phyloP scores from a whole-genome alignment of 2,888 invertebrate species.

The Caenorhabditis becei region DNA sequence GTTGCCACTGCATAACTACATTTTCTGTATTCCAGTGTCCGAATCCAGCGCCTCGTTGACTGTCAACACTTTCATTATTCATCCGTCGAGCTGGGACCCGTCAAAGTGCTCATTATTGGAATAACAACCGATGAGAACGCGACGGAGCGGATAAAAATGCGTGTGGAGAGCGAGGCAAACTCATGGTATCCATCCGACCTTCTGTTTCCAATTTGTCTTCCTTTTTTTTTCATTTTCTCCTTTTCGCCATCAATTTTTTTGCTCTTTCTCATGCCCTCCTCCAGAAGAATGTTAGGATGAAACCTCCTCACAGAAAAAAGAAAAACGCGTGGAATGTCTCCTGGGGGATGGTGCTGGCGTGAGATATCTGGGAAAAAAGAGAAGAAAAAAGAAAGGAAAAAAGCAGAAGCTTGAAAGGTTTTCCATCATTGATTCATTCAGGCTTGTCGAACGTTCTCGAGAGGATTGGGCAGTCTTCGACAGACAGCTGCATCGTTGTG shows the following conservation, averaged over 20 bases:
- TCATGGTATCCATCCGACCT: constrained; percentile 54
- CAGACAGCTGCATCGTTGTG: constrained; percentile 89
- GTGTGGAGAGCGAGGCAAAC: constrained; percentile 61
- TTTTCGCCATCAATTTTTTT: background rate
- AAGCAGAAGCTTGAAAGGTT: constrained; percentile 57
- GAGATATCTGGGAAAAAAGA: constrained; percentile 13
- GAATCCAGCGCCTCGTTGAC: constrained; percentile 87
- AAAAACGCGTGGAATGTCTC: constrained; percentile 7
- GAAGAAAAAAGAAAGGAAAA: constrained; percentile 13
- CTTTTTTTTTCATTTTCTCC: constrained; percentile 16
- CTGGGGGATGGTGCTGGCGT: background rate
- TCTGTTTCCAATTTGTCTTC: constrained; percentile 29
- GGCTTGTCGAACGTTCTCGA: constrained; percentile 63
- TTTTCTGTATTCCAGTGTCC: constrained; percentile 37
- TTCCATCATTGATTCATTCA: constrained; percentile 62
- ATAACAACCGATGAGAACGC: constrained; percentile 58
- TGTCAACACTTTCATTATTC: constrained; percentile 99
- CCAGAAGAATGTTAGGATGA: background rate
- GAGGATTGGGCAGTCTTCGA: constrained; percentile 74
- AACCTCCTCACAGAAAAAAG: constrained; percentile 11
- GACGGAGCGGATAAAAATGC: constrained; percentile 53
- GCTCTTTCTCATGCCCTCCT: background rate
- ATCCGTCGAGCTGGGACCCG: constrained; percentile 90
- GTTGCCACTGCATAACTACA: too few relatives aligned
- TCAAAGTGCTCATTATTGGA: constrained; percentile 50